Conservation (phyloP, 2,113 vertebrate species). For the Brevimyrus niger region DNA sequence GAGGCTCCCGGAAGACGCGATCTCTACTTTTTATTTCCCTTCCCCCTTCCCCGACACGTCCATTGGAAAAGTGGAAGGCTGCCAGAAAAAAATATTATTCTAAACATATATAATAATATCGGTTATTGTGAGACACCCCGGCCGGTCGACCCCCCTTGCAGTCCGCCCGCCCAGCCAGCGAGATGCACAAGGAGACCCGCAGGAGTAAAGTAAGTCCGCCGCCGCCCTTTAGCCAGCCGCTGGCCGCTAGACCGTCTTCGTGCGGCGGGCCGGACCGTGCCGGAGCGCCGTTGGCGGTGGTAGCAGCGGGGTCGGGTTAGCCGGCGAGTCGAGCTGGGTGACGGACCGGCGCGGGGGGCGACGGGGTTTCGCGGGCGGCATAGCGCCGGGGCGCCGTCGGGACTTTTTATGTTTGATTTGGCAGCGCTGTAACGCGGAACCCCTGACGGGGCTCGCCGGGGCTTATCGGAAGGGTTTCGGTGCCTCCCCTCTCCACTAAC, state of each 20-base stretch:
- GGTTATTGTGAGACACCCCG: slow-evolving; percentile 51
- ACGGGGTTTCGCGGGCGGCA: not conserved
- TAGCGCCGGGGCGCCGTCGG: not conserved
- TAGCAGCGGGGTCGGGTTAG: not conserved
- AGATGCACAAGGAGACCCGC: slow-evolving; percentile 71
- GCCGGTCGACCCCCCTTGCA: slow-evolving; percentile 49
- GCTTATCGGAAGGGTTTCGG: not conserved
- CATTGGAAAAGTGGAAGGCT: slow-evolving; percentile 35
- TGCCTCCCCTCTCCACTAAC: not conserved
- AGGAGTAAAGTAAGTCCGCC: slow-evolving; percentile 65
- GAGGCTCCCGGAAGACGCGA: slow-evolving; percentile 25
- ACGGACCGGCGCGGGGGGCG: not conserved
- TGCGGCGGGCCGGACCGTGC: not conserved
- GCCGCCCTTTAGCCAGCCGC: not conserved
- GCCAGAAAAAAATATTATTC: slow-evolving; percentile 16
- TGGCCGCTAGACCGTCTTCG: slow-evolving; percentile 17
- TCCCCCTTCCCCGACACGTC: slow-evolving; percentile 13
- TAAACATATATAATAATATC: slow-evolving; percentile 13
- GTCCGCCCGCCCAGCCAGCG: slow-evolving; percentile 55
- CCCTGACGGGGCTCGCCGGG: not conserved
- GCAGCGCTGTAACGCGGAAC: not conserved
- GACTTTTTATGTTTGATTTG: not conserved
- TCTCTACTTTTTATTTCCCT: slow-evolving; percentile 7
- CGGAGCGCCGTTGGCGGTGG: not conserved
- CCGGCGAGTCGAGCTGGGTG: not conserved